A percentile compares a stretch with the other conserved stretches of the same genome.
These are phyloP conservation scores for Brachionus rubens DNA, from an alignment of 1,140 invertebrate genomes.

Conservation along the genomic window DNA sequence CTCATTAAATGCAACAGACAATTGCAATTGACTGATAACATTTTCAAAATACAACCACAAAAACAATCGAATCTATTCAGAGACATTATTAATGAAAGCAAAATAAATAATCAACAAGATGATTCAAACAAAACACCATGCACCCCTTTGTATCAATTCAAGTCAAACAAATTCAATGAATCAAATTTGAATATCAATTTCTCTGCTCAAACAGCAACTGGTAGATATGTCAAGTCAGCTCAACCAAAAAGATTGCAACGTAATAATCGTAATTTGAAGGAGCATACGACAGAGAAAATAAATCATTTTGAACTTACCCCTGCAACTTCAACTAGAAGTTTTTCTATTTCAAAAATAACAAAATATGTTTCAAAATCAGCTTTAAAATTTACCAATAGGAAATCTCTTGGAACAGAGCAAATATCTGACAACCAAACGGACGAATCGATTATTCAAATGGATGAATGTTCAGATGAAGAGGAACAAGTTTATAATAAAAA, in stretches of 20 bases:
- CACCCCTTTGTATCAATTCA: constrained; percentile 27
- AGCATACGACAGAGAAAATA: no score
- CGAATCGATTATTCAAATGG: no score
- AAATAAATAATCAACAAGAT: background rate
- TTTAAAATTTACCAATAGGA: no score
- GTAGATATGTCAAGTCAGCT: constrained; percentile 20
- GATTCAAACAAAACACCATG: background rate
- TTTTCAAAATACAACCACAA: constrained; percentile 22
- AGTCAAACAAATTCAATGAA: constrained; percentile 3
- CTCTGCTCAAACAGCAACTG: background rate
- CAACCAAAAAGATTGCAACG: constrained; percentile 41
- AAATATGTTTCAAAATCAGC: no score
- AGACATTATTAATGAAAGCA: constrained; percentile 14
- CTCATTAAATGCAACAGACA: background rate
- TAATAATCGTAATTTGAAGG: background rate
- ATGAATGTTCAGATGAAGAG: background rate
- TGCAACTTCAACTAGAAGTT: no score
- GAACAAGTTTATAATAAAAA: background rate
- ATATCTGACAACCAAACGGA: no score
- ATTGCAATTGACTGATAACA: background rate
- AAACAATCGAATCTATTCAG: background rate
- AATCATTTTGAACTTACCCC: no score
- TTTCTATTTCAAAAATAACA: no score
- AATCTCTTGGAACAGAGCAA: no score
- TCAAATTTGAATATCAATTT: background rate